phyloP scores from a whole-genome alignment of 2,113 vertebrate genomes.

The Sminthopsis crassicaudata region DNA sequence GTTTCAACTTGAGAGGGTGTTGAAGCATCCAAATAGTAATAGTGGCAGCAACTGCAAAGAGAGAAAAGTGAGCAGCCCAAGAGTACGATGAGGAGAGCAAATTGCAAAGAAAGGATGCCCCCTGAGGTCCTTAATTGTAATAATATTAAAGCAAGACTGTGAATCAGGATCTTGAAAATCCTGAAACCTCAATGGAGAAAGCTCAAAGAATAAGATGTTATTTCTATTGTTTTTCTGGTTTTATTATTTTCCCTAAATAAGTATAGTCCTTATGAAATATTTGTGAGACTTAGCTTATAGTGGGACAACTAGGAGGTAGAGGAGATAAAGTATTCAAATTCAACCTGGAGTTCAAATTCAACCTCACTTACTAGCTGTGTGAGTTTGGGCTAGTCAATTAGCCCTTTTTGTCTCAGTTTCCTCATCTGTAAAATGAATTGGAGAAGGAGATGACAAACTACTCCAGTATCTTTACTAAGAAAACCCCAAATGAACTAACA shows the following conservation, averaged over 20 bases:
- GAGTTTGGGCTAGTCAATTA: not conserved
- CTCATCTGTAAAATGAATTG: not conserved
- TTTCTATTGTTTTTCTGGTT: not conserved
- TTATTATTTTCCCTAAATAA: not conserved
- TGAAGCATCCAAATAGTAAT: not conserved
- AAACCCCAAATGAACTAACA: not conserved
- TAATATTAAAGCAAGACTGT: not conserved
- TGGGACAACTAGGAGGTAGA: not conserved
- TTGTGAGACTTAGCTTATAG: not conserved
- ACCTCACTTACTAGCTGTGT: not conserved
- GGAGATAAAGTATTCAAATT: not conserved
- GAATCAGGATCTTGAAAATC: not conserved
- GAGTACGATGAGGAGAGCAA: not conserved
- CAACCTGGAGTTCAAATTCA: not conserved
- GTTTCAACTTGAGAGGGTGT: not conserved
- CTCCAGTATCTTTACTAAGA: not conserved
- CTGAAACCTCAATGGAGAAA: not conserved
- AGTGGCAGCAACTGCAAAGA: not conserved
- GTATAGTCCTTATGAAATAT: not conserved
- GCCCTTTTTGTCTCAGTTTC: not conserved
- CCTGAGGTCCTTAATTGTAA: not conserved
- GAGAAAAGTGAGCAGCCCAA: not conserved
- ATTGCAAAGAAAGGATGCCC: not conserved
- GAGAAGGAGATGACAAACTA: not conserved
- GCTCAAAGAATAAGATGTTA: not conserved